phyloP scores from a whole-genome alignment of 2,113 vertebrate genomes.

The Suncus etruscus region DNA sequence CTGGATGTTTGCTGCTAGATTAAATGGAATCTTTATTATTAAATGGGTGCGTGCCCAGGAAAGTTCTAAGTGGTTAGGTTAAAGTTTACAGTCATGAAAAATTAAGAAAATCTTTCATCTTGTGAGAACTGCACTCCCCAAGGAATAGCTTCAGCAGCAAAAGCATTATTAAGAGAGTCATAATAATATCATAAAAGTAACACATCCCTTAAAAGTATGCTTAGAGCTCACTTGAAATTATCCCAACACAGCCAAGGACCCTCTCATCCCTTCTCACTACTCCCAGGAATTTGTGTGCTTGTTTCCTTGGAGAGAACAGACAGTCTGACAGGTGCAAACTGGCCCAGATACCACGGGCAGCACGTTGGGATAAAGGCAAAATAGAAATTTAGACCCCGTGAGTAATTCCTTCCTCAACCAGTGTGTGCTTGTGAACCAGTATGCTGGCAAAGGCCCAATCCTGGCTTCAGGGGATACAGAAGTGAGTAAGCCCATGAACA shows the following conservation, averaged over 20 bases:
- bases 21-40: constrained; percentile 31
- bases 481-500: background rate
- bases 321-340: background rate
- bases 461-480: background rate
- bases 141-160: background rate
- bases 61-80: background rate
- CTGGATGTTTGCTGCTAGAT: background rate
- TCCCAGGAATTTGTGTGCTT: background rate
- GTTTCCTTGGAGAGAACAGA: background rate
- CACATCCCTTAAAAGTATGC: constrained; percentile 43
- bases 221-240: too few relatives aligned
- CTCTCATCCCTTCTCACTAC: background rate
- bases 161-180: background rate
- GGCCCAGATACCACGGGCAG: background rate
- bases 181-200: constrained; percentile 14
- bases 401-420: background rate
- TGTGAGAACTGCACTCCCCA: background rate
- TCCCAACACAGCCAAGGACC: background rate
- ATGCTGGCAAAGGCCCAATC: background rate
- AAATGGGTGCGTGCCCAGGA: constrained; percentile 14
- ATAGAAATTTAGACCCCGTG: background rate
- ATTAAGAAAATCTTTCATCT: background rate
- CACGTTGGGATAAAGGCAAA: background rate
- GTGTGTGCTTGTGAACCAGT: too few relatives aligned
- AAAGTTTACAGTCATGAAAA: constrained; percentile 23